These are phyloP conservation scores for Mythimna vitellina DNA, from an alignment of 2,888 invertebrate genomes.

Conservation along the genomic window DNA sequence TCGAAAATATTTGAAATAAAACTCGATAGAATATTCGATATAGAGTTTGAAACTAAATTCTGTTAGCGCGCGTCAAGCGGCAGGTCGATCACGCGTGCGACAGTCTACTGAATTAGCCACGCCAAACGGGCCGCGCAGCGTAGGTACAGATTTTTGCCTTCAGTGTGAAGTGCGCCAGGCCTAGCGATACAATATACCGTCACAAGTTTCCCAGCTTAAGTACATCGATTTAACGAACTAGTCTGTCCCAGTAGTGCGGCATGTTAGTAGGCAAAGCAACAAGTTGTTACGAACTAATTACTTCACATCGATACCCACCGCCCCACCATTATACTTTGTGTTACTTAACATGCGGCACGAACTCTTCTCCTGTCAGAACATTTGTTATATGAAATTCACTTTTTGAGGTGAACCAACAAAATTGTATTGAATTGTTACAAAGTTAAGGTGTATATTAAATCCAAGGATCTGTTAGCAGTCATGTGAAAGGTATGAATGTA, in stretches of 20 bases:
- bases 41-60: too few species aligned
- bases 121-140: too few species aligned
- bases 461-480: not conserved
- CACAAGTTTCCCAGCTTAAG: not conserved
- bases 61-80: too few species aligned
- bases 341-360: not conserved
- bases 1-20: too few species aligned
- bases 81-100: too few species aligned
- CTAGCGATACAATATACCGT: not conserved
- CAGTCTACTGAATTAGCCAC: too few species aligned
- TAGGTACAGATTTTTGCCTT: too few species aligned
- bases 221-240: too few species aligned
- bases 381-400: not conserved
- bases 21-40: too few species aligned
- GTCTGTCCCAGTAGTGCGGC: too few species aligned
- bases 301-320: not conserved
- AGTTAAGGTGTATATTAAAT: not conserved
- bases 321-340: not conserved
- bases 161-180: too few species aligned
- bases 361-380: not conserved
- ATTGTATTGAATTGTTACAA: not conserved
- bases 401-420: not conserved
- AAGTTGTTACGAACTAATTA: slow-evolving; percentile 2
- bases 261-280: not conserved
- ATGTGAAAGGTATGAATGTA: not conserved